phyloP scores from a whole-genome alignment of 2,888 invertebrate genomes.

The Bombylius major region DNA sequence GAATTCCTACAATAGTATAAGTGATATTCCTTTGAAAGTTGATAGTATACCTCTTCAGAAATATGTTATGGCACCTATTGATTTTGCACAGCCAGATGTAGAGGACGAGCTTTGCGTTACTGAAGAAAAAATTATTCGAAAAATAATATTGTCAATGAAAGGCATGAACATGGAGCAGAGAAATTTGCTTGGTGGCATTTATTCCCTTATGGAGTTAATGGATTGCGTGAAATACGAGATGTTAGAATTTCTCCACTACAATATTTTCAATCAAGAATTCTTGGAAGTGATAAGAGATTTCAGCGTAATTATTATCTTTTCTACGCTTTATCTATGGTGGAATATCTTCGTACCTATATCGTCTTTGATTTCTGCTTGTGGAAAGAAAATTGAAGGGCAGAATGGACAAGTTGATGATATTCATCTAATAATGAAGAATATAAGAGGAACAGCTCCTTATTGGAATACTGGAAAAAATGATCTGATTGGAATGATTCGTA shows the following conservation, averaged over 20 bases:
- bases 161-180: too few species aligned
- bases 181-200: slow-evolving; percentile 1
- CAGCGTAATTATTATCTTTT: slow-evolving; percentile 7
- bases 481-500: slow-evolving; percentile 18
- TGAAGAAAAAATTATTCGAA: too few species aligned
- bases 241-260: slow-evolving; percentile 5
- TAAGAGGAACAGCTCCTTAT: slow-evolving; percentile 16
- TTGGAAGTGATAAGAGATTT: slow-evolving; percentile 4
- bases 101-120: too few species aligned
- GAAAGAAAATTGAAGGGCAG: neutral
- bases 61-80: too few species aligned
- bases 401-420: slow-evolving; percentile 17
- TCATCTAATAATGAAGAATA: slow-evolving; percentile 18
- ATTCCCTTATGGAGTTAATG: slow-evolving; percentile 7
- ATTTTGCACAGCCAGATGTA: too few species aligned
- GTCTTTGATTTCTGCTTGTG: too few species aligned
- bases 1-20: too few species aligned
- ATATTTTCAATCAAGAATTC: slow-evolving; percentile 8
- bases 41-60: too few species aligned
- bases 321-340: slow-evolving; percentile 5
- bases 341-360: slow-evolving; percentile 1
- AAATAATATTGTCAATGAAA: too few species aligned
- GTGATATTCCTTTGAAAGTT: too few species aligned
- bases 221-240: slow-evolving; percentile 1
- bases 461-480: slow-evolving; percentile 18